These are phyloP conservation scores for Leucozona laternaria DNA, from an alignment of 2,888 invertebrate species.

Conservation along the genomic window DNA sequence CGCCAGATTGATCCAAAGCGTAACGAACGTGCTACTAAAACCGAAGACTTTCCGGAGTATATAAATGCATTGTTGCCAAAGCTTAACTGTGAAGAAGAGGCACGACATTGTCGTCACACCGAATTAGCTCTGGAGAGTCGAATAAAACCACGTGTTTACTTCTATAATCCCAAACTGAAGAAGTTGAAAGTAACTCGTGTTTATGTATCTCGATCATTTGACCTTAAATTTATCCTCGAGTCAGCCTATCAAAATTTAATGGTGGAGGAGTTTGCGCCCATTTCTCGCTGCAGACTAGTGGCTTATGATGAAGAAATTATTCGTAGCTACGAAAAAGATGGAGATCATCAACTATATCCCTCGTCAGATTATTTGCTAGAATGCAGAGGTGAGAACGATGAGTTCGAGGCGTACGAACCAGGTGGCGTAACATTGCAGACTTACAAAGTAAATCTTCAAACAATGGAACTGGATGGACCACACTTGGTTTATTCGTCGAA, in stretches of 20 bases:
- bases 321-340: conserved; percentile 86
- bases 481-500: conserved; percentile 86
- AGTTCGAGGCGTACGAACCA: conserved; percentile 87
- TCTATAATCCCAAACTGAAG: conserved; percentile 86
- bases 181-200: conserved; percentile 85
- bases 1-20: conserved; percentile 88
- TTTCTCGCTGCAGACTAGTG: conserved; percentile 89
- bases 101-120: conserved; percentile 85
- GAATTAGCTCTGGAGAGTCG: conserved; percentile 84
- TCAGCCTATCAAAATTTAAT: conserved; percentile 86
- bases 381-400: conserved; percentile 85
- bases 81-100: conserved; percentile 87
- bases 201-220: conserved; percentile 86
- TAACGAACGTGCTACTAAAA: conserved; percentile 87
- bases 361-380: conserved; percentile 88
- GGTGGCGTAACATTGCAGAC: conserved; percentile 87
- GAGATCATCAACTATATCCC: conserved; percentile 81
- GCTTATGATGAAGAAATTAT: conserved; percentile 89
- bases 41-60: conserved; percentile 90
- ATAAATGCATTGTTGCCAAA: conserved; percentile 87
- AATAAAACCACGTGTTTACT: conserved; percentile 87
- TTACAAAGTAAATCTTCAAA: conserved; percentile 86
- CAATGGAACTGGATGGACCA: conserved; percentile 87
- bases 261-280: conserved; percentile 85
- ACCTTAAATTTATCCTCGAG: conserved; percentile 86